A percentile compares a stretch with the other conserved stretches of the same genome.
These are phyloP conservation scores for Helleia helle DNA, from an alignment of 2,888 invertebrate species.

Conservation along the genomic window DNA sequence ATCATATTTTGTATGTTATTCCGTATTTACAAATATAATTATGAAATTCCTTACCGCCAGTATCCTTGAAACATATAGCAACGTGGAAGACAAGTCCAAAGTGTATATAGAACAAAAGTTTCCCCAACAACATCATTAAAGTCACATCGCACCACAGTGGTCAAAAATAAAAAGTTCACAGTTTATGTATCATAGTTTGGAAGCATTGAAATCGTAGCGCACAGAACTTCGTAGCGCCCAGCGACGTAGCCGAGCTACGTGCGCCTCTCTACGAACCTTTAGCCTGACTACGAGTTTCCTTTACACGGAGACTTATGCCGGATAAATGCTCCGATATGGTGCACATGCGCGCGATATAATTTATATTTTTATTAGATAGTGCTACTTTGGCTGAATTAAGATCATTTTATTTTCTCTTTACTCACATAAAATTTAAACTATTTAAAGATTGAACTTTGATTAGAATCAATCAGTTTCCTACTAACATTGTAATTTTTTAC, in stretches of 20 bases:
- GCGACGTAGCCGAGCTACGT: conserved; percentile 47
- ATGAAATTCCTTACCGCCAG: conserved; percentile 49
- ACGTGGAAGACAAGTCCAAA: conserved; percentile 71
- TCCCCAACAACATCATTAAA: conserved; percentile 67
- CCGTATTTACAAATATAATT: no score
- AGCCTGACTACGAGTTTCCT: conserved; percentile 40
- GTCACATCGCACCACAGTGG: conserved; percentile 50
- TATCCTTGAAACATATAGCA: conserved; percentile 70
- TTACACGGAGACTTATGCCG: conserved; percentile 24
- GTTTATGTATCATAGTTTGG: conserved; percentile 13
- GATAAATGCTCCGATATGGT: conserved; percentile 33
- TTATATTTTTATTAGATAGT: conserved; percentile 9
- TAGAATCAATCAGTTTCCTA: no score
- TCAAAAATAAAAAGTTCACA: conserved; percentile 13
- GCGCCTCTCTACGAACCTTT: conserved; percentile 36
- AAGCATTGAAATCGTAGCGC: conserved; percentile 25
- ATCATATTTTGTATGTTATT: no score
- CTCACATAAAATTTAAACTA: no score
- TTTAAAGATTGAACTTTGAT: no score
- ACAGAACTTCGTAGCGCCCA: conserved; percentile 37
- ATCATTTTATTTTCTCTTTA: no score
- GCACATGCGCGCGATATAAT: conserved; percentile 50
- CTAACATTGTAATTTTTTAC: no score
- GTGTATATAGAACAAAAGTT: conserved; percentile 66
- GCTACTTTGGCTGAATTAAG: no score